Conservation (phyloP, 2,113 vertebrate species). For the Halcyon senegalensis region DNA sequence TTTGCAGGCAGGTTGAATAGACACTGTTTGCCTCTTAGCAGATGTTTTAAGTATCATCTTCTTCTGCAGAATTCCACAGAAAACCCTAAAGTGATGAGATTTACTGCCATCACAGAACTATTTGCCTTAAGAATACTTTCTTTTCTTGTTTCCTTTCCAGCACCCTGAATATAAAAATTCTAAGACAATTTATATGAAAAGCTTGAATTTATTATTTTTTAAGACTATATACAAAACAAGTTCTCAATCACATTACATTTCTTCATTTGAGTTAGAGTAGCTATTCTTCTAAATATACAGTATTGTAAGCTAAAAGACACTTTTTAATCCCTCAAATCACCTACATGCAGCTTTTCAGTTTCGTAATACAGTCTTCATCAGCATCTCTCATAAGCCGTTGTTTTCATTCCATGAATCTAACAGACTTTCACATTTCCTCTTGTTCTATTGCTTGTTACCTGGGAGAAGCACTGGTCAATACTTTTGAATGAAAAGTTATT, state of each 20-base stretch:
- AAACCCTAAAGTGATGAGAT: background rate
- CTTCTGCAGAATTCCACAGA: background rate
- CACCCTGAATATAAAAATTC: background rate
- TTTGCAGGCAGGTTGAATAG: background rate
- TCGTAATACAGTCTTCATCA: background rate
- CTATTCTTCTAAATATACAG: background rate
- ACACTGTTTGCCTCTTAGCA: background rate
- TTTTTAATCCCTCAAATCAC: background rate
- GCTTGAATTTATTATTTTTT: background rate
- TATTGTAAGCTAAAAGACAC: background rate
- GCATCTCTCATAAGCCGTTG: no score
- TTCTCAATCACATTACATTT: background rate
- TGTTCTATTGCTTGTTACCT: background rate
- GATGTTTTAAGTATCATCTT: background rate
- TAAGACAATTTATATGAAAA: background rate
- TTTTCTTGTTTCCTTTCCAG: background rate
- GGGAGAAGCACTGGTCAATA: background rate
- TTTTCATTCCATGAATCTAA: background rate
- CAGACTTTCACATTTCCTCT: background rate
- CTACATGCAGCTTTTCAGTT: background rate
- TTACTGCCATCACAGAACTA: background rate
- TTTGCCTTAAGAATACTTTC: background rate
- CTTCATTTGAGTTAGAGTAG: background rate
- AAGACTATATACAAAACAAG: background rate
- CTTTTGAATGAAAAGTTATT: background rate